Evolutionary conservation across 1,140 invertebrate genomes (phyloP).

Genomic region (Linepithema humile): DNA sequence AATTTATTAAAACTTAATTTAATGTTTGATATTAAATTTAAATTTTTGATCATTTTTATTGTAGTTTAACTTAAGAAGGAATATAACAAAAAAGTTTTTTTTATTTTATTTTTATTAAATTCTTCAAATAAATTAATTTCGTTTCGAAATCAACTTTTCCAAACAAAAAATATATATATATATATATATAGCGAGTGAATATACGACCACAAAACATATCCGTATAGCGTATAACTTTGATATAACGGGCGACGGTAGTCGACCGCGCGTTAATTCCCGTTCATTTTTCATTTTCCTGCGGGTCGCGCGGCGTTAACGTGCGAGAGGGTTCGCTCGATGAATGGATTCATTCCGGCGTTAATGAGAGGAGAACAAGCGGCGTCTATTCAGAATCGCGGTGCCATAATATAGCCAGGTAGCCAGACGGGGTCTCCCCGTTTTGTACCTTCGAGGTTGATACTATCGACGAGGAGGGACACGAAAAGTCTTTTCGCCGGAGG

Average conservation of each 20-base stretch:
- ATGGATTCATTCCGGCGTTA: conserved; percentile 67
- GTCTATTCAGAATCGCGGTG: conserved; percentile 56
- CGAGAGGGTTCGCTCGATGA: conserved; percentile 40
- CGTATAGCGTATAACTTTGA: conserved; percentile 14
- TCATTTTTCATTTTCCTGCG: conserved; percentile 68
- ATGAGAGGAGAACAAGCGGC: conserved; percentile 67
- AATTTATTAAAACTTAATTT: neutral
- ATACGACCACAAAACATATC: conserved; percentile 23
- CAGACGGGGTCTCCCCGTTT: conserved; percentile 37
- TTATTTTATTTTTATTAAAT: neutral
- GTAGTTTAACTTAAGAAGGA: neutral
- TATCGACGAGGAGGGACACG: conserved; percentile 32
- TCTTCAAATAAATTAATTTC: conserved; percentile 1
- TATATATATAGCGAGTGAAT: conserved; percentile 10
- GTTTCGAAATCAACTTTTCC: neutral
- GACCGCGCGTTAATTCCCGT: conserved; percentile 60
- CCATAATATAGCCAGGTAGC: conserved; percentile 58
- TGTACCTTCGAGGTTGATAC: conserved; percentile 53
- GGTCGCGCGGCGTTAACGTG: neutral
- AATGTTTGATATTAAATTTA: neutral
- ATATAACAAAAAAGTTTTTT: no score
- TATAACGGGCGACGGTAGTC: conserved; percentile 44
- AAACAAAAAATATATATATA: neutral
- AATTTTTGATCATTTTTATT: neutral
- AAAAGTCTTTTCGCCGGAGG: conserved; percentile 48